Percentiles rank a stretch among this genome's conserved stretches.
phyloP scores from a whole-genome alignment of 1,140 invertebrate species.

The Drosophila kohkoa region DNA sequence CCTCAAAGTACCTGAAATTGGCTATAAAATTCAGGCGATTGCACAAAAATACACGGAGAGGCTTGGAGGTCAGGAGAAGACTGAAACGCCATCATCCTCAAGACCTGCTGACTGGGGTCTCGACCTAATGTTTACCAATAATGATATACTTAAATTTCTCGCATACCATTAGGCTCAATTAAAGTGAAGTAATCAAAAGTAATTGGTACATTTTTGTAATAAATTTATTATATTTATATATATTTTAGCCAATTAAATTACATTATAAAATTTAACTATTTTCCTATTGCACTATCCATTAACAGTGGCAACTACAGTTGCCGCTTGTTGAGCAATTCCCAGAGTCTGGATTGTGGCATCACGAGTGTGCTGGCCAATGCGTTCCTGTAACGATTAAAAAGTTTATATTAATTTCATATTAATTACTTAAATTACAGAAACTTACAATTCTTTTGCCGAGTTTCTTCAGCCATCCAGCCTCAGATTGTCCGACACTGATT shows the following conservation, averaged over 20 bases:
- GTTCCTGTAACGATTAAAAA: conserved; percentile 53
- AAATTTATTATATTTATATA: not conserved
- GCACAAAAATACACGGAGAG: too few relatives aligned
- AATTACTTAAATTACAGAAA: not conserved
- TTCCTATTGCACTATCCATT: conserved; percentile 34
- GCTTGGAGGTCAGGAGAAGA: too few relatives aligned
- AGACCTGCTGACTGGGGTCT: too few relatives aligned
- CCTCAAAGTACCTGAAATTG: too few relatives aligned
- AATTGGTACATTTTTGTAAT: not conserved
- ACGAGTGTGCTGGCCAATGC: conserved; percentile 54
- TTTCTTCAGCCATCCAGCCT: conserved; percentile 76
- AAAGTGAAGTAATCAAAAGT: too few relatives aligned
- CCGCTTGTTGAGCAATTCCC: conserved; percentile 75
- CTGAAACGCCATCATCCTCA: too few relatives aligned
- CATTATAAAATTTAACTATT: conserved; percentile 12
- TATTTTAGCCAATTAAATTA: not conserved
- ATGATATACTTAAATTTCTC: not conserved
- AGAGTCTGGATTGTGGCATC: conserved; percentile 77
- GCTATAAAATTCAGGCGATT: too few relatives aligned
- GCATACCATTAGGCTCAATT: too few relatives aligned
- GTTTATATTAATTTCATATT: not conserved
- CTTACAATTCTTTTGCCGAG: conserved; percentile 76
- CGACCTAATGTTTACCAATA: too few relatives aligned
- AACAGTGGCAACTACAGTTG: conserved; percentile 74
- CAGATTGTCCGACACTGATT: conserved; percentile 64